A percentile compares a stretch with the other conserved stretches of the same genome.
Evolutionary conservation across 2,113 vertebrate species (phyloP).

Genomic region (Gulo gulo): DNA sequence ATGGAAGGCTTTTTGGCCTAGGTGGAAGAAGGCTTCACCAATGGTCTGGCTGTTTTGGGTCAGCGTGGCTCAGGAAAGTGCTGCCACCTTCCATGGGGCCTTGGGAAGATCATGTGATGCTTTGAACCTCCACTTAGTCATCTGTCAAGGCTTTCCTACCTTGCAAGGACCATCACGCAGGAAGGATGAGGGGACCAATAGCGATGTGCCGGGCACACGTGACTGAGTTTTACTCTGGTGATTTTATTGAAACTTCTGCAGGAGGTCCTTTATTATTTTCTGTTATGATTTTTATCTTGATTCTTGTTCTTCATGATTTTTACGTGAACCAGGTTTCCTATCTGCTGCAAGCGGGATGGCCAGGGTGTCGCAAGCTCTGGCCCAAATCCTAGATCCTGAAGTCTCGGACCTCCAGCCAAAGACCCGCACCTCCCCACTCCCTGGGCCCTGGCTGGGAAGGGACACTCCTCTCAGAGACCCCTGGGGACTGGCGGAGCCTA

Average conservation of each 20-base stretch:
- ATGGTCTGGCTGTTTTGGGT: neutral
- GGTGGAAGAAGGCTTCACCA: neutral
- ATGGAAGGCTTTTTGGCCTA: neutral
- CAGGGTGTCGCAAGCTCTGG: neutral
- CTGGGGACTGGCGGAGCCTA: fast-evolving
- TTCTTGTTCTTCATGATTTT: neutral
- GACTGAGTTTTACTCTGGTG: neutral
- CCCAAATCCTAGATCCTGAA: neutral
- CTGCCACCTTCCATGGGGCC: neutral
- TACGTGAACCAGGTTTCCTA: neutral
- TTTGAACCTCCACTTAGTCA: neutral
- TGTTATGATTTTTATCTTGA: neutral
- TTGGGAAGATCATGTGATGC: fast-evolving
- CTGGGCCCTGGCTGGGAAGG: neutral
- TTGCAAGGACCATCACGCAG: fast-evolving
- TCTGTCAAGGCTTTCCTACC: neutral
- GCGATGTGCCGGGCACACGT: too few species aligned
- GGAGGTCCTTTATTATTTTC: neutral
- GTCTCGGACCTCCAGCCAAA: neutral
- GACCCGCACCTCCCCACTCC: fast-evolving
- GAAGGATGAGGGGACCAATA: neutral
- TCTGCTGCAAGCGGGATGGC: neutral
- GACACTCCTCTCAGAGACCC: neutral
- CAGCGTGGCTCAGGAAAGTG: neutral
- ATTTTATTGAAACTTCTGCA: neutral